These are phyloP conservation scores for Formica exsecta DNA, from an alignment of 1,140 invertebrate genomes.

Conservation along the genomic window DNA sequence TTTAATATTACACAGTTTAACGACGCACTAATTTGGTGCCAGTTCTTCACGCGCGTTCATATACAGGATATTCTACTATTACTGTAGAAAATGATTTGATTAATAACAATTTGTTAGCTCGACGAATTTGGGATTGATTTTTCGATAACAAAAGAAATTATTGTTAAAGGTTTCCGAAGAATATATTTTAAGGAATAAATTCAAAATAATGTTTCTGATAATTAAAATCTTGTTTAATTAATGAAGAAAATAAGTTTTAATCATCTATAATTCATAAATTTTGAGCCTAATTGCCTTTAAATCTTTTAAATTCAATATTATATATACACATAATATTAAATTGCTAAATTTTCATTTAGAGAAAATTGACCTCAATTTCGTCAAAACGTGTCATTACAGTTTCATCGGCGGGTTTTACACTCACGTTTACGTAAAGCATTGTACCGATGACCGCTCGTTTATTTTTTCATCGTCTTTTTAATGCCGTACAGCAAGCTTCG, in stretches of 20 bases:
- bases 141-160: slow-evolving; percentile 12
- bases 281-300: neutral
- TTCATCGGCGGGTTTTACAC: slow-evolving; percentile 1
- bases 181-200: neutral
- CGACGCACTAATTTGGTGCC: neutral
- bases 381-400: neutral
- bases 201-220: neutral
- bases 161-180: too few species aligned
- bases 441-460: slow-evolving; percentile 1
- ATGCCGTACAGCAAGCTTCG: slow-evolving; percentile 14
- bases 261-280: neutral
- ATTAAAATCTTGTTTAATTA: slow-evolving; percentile 2
- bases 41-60: slow-evolving; percentile 1
- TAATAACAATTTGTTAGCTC: neutral
- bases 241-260: neutral
- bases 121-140: neutral
- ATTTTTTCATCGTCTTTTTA: slow-evolving; percentile 15
- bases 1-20: slow-evolving; percentile 23
- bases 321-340: neutral
- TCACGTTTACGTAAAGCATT: slow-evolving; percentile 20
- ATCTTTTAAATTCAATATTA: neutral
- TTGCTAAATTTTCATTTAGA: slow-evolving; percentile 1
- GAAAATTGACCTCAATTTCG: slow-evolving; percentile 3
- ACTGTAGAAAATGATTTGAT: neutral
- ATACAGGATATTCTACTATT: neutral